Percentiles rank a stretch among this genome's conserved stretches.
phyloP scores from a whole-genome alignment of 1,140 invertebrate species.

The Paraescarpia echinospica region DNA sequence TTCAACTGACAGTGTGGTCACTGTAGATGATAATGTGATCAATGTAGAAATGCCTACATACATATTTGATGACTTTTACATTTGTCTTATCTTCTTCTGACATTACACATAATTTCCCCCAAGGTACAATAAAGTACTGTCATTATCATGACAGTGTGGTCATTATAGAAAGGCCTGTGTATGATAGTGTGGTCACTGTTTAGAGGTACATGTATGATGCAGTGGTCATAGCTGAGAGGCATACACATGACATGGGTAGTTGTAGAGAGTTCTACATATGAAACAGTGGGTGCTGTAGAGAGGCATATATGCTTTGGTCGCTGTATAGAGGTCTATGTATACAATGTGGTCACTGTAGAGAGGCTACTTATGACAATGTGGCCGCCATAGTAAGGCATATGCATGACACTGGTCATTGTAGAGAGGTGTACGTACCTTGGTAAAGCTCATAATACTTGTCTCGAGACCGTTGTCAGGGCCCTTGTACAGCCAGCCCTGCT shows the following conservation, averaged over 20 bases:
- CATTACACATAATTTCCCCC: no score
- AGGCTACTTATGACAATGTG: no score
- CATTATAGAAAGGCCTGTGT: not conserved
- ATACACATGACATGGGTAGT: not conserved
- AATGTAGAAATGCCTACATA: no score
- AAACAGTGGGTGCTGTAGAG: no score
- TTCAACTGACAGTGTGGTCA: not conserved
- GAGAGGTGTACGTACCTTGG: slow-evolving; percentile 46
- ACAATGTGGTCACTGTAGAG: no score
- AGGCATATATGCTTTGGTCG: no score
- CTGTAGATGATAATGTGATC: no score
- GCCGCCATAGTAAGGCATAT: not conserved
- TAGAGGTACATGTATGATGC: not conserved
- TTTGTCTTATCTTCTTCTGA: no score
- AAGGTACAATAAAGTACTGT: no score
- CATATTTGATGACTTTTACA: no score
- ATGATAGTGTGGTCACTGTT: not conserved
- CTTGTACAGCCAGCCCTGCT: slow-evolving; percentile 86
- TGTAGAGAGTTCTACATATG: not conserved
- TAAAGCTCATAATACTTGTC: slow-evolving; percentile 60
- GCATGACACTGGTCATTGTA: not conserved
- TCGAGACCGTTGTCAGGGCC: slow-evolving; percentile 89
- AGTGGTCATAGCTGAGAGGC: not conserved
- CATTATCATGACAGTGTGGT: not conserved
- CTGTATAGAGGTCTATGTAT: no score